Base-by-base conservation (phyloP, 2,888 invertebrate genomes). In the Drosophila pegasa region DNA sequence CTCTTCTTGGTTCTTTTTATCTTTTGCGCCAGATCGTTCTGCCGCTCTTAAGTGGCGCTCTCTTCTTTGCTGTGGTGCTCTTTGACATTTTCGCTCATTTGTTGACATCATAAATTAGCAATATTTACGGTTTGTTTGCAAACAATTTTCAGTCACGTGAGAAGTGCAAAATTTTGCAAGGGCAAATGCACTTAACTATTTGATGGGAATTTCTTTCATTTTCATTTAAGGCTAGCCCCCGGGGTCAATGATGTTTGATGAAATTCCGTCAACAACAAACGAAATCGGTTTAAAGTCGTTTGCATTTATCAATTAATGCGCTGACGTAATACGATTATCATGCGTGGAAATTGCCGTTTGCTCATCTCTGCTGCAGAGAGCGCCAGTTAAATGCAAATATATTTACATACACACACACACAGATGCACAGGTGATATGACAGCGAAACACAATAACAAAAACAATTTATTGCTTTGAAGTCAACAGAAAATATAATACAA, bases 291-390 rank as follows among this genome's bases (percentile, higher is more conserved):
- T 52, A 38, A 37, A 40, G 25, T 31, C 58, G 16, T n/a, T 50
- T 40, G 40, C 29, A 63, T 65, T 69, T 55, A 62, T 69, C 66
- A 75, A 76, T 79, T 67, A 69, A 69, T 63, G 22, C 59, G 79
- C 72, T 86, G 83, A 83, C 83, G 83, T 75, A 82, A 87, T 56
- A 47, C 54, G 66, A 85, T 74, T 79, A 69, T 79, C 67, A 74
- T 55, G 61, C 60, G 66, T 65, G 62, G 66, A 54, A 80, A 82
- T 77, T 75, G 54, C 55, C 47, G 60, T 52, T 61, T 40, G 48
- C 52, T 56, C 41, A 0, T 16, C 25, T 25, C 12, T 18, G 14
- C 8, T 16, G n/a, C n/a, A 27, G 22, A 37, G 25, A 38, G 27
- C 35, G 16, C 0, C 37, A 29, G 20, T 33, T 45, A 25, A 33